A percentile compares a stretch with the other conserved stretches of the same genome.
Conservation (phyloP, 2,888 invertebrate genomes). For the Parnassius smintheus region DNA sequence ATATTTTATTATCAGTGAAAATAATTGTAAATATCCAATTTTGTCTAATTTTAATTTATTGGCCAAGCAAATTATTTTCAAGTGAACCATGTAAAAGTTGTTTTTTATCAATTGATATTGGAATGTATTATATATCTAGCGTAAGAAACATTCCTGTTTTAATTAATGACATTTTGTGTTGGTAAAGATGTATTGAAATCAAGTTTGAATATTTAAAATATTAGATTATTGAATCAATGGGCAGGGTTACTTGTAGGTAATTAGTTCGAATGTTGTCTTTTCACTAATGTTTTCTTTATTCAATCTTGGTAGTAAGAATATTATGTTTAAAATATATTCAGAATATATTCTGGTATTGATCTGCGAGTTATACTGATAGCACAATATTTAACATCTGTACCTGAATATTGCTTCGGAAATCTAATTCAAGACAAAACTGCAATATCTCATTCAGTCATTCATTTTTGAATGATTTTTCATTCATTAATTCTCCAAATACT, state of each 20-base stretch:
- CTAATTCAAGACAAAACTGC: too few species aligned
- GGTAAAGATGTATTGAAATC: background rate
- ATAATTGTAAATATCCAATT: background rate
- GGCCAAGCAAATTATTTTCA: too few species aligned
- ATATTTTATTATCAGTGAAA: background rate
- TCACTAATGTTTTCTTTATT: background rate
- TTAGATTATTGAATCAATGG: background rate
- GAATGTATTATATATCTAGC: background rate
- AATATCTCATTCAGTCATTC: too few species aligned
- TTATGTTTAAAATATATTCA: background rate
- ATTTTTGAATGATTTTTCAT: too few species aligned
- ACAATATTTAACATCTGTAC: background rate
- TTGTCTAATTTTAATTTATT: too few species aligned
- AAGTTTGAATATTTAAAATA: conserved; percentile 5
- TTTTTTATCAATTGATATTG: background rate
- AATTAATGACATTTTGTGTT: conserved; percentile 6
- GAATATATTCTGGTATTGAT: background rate
- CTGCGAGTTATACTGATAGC: background rate
- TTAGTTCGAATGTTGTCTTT: too few species aligned
- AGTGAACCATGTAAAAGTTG: too few species aligned
- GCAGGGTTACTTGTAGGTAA: too few species aligned
- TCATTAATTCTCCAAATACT: too few species aligned
- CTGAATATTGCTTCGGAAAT: background rate
- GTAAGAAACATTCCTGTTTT: conserved; percentile 16
- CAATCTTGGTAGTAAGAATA: background rate